Conservation (phyloP, 2,797 vertebrate genomes). For the Psittacula echo region DNA sequence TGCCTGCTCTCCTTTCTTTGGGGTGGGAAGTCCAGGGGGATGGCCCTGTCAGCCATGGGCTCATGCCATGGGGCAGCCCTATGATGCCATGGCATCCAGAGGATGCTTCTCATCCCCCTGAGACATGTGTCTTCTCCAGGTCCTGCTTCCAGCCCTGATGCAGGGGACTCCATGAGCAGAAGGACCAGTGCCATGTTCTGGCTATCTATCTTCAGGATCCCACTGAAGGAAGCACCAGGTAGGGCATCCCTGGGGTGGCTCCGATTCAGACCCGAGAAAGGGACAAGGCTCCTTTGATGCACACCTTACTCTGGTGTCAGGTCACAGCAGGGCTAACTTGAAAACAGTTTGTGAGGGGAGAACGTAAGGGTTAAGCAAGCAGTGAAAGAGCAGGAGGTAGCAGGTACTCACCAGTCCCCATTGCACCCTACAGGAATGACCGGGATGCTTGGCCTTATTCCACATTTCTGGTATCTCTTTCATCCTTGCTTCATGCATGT, state of each 20-base stretch:
- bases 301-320: neutral
- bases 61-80: neutral
- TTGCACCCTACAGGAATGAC: neutral
- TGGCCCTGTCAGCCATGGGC: neutral
- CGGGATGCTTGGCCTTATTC: neutral
- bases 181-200: neutral
- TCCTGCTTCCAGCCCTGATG: neutral
- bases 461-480: neutral
- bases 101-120: neutral
- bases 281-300: neutral
- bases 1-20: neutral
- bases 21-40: neutral
- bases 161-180: neutral
- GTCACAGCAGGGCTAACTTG: neutral
- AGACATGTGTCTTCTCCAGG: neutral
- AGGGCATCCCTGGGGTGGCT: neutral
- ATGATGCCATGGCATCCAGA: fast-evolving
- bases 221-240: neutral
- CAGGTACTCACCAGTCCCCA: neutral
- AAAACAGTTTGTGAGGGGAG: neutral
- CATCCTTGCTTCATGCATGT: neutral
- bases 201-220: neutral
- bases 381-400: neutral
- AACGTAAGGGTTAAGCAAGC: neutral
- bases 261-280: fast-evolving